Evolutionary conservation across 35 echinoderm and acorn worm genomes (phyloP).

Genomic region (Acanthaster planci): DNA sequence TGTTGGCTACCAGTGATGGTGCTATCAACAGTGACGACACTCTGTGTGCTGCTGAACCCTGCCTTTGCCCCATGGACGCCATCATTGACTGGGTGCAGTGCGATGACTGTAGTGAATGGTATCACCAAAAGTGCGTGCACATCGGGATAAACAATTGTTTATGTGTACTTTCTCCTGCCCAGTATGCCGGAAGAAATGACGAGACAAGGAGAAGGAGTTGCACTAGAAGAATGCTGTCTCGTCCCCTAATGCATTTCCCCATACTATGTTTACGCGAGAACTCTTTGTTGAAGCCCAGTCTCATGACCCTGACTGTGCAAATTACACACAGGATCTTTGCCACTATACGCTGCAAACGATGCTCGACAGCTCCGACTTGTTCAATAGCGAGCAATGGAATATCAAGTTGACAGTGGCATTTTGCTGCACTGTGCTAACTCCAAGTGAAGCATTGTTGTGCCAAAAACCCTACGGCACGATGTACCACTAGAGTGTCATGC

Average conservation of each 20-base stretch:
- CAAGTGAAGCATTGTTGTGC: not conserved
- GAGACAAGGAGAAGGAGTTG: not conserved
- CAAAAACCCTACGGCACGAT: not conserved
- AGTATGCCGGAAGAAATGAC: not conserved
- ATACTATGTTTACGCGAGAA: not conserved
- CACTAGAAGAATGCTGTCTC: no score
- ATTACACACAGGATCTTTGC: not conserved
- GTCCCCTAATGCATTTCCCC: no score
- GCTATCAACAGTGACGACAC: not conserved
- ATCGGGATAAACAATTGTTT: not conserved
- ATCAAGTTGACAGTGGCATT: not conserved
- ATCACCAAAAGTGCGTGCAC: constrained; percentile 25
- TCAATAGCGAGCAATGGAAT: not conserved
- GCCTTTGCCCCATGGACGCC: not conserved
- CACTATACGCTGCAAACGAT: no score
- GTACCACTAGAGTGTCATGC: constrained; percentile 33
- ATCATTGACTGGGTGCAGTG: constrained; percentile 47
- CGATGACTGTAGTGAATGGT: constrained; percentile 24
- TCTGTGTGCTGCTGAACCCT: constrained; percentile 1
- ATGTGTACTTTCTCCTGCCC: not conserved
- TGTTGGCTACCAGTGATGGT: not conserved
- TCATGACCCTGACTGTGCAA: not conserved
- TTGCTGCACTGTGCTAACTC: not conserved
- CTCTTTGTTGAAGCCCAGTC: not conserved
- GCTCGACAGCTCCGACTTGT: not conserved